phyloP scores from a whole-genome alignment of 2,888 invertebrate genomes.

The Amphipyra berbera region DNA sequence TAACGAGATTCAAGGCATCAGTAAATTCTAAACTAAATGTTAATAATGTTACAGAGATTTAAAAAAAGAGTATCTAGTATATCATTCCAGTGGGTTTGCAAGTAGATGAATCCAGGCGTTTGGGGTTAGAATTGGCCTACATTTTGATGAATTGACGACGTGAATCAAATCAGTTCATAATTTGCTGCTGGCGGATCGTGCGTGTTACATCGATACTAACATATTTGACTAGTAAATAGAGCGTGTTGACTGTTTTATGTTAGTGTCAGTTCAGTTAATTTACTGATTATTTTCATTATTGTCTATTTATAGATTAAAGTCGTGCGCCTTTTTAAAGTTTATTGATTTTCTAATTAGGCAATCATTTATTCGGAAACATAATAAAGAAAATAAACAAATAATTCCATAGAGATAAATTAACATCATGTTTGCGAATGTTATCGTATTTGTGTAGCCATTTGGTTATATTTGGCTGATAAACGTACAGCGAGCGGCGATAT shows the following conservation, averaged over 20 bases:
- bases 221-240: not conserved
- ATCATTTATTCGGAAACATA: constrained; percentile 19
- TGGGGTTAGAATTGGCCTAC: constrained; percentile 21
- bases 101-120: not conserved
- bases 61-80: not conserved
- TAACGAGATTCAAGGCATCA: not conserved
- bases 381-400: constrained; percentile 29
- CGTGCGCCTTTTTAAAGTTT: constrained; percentile 3
- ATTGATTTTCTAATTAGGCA: constrained; percentile 32
- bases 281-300: not conserved
- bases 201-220: constrained; percentile 6
- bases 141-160: constrained; percentile 18
- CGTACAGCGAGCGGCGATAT: constrained; percentile 64
- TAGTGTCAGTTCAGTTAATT: constrained; percentile 10
- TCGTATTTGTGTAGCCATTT: constrained; percentile 59
- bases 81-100: not conserved
- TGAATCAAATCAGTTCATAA: constrained; percentile 29
- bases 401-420: constrained; percentile 50
- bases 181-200: constrained; percentile 15
- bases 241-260: constrained; percentile 5
- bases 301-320: not conserved
- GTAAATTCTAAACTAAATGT: not conserved
- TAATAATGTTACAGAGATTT: not conserved
- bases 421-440: constrained; percentile 51
- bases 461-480: constrained; percentile 70